Conservation (phyloP, 2,797 vertebrate genomes). For the Poecilia wingei region DNA sequence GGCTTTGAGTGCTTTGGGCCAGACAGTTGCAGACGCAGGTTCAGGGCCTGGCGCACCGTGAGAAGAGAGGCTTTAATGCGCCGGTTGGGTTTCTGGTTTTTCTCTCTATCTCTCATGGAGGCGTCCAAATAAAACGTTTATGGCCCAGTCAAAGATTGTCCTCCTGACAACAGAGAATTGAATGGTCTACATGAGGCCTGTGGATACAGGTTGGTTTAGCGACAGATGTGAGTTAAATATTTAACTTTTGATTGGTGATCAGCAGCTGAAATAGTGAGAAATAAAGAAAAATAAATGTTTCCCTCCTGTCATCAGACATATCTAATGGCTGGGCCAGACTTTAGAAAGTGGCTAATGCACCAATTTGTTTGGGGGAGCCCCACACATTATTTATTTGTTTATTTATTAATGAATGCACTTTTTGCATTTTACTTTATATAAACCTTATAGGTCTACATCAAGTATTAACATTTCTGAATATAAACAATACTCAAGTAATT, state of each 20-base stretch:
- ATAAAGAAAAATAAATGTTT: background rate
- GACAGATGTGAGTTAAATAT: slow-evolving; percentile 15
- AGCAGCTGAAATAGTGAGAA: background rate
- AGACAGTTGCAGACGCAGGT: slow-evolving; percentile 54
- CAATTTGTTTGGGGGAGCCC: too few species aligned
- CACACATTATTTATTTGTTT: too few species aligned
- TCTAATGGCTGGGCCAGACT: background rate
- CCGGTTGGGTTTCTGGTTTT: slow-evolving; percentile 75
- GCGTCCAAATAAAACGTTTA: slow-evolving; percentile 68
- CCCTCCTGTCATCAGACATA: background rate
- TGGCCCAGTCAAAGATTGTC: slow-evolving; percentile 51
- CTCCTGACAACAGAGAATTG: slow-evolving; percentile 29
- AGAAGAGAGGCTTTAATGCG: slow-evolving; percentile 67
- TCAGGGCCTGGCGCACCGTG: slow-evolving; percentile 33
- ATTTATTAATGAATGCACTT: too few species aligned
- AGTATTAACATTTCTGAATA: too few species aligned
- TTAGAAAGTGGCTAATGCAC: too few species aligned
- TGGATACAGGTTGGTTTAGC: background rate
- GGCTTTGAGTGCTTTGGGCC: slow-evolving; percentile 62
- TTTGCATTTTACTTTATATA: too few species aligned
- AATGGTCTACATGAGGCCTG: slow-evolving; percentile 36
- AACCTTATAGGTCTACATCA: too few species aligned
- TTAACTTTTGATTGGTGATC: background rate
- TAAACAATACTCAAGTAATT: too few species aligned
- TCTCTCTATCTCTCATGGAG: slow-evolving; percentile 57